Evolutionary conservation across 2,888 invertebrate species (phyloP).

Genomic region (Dendrolimus houi): DNA sequence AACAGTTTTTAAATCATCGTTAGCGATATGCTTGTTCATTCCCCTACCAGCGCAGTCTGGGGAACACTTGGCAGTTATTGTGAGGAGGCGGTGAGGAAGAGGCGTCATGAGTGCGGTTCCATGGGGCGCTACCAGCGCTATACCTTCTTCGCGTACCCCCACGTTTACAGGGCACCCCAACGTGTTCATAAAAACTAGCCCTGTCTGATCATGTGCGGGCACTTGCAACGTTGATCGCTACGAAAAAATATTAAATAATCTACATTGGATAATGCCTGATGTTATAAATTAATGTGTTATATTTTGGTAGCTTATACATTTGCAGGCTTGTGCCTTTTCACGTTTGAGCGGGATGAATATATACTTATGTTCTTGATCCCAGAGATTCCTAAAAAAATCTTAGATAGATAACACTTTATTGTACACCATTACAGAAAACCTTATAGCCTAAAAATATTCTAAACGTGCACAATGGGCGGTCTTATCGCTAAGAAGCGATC

Average conservation of each 20-base stretch:
- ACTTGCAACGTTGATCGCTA: constrained; percentile 62
- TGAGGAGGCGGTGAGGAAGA: constrained; percentile 33
- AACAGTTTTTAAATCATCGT: constrained; percentile 37
- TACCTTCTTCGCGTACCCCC: constrained; percentile 40
- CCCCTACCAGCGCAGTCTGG: constrained; percentile 47
- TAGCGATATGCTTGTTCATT: constrained; percentile 34
- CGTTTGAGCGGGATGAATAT: too few relatives aligned
- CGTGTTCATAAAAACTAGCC: constrained; percentile 79
- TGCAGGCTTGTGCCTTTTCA: too few relatives aligned
- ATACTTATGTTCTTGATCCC: too few relatives aligned
- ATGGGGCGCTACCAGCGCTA: constrained; percentile 42
- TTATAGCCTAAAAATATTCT: too few relatives aligned
- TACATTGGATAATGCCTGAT: too few relatives aligned
- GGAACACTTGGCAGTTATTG: constrained; percentile 32
- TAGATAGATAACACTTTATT: too few relatives aligned
- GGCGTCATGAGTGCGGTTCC: constrained; percentile 60
- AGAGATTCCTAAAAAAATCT: too few relatives aligned
- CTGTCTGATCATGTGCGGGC: constrained; percentile 56
- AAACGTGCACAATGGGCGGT: too few relatives aligned
- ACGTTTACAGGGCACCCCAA: constrained; percentile 74
- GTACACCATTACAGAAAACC: too few relatives aligned
- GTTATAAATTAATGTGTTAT: too few relatives aligned
- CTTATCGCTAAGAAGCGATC: too few relatives aligned
- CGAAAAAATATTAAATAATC: neutral
- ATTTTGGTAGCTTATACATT: too few relatives aligned